Evolutionary conservation across 2,888 invertebrate species (phyloP), one percentile per base, ranked within the genome.

Genomic region (Pollenia griseotomentosa): DNA sequence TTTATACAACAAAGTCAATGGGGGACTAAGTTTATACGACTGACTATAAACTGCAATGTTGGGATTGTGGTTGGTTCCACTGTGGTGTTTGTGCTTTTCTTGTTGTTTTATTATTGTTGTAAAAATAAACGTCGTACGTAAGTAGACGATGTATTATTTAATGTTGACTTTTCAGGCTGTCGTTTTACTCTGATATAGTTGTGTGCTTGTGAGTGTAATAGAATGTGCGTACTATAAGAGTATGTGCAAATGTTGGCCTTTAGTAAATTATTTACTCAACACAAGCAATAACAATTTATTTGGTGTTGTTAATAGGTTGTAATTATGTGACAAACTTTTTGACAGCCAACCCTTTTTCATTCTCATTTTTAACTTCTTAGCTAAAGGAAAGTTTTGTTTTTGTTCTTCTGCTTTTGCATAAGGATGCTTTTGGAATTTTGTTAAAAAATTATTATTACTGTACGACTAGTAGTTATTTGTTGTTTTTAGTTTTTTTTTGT

Each of bases 251-350:
- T 19, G 16, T 81, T 84, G 63, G 19, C 57, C 74, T 16, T 87
- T 70, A 68, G 83, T 82, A 87, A 87, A 87, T 87, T 74, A 87
- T 87, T 87, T 84, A 70, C 81, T 81, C 74, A 84, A 84, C 78
- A 68, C 74, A 86, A 88, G 77, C 88, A 86, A 88, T 83, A 88
- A 89, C 89, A 89, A 88, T 89, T 88, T 87, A 87, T 87, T 84
- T 84, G 81, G 88, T 86, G 88, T 89, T 89, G 88, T 89, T 89
- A 89, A 89, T 89, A 88, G 88, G 84, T 89, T 88, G 89, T 89
- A 89, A 89, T 89, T 88, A 89, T 89, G 89, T 89, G 89, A 89
- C 89, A 89, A 89, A 87, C 87, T 87, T 89, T 88, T 88, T 87
- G 88, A 88, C 88, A 89, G 88, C 86, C 89, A 90, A 90, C 89